Percentiles rank a stretch among this genome's conserved stretches.
Conservation (phyloP, 1,140 invertebrate genomes). For the Nasonia longicornis region DNA sequence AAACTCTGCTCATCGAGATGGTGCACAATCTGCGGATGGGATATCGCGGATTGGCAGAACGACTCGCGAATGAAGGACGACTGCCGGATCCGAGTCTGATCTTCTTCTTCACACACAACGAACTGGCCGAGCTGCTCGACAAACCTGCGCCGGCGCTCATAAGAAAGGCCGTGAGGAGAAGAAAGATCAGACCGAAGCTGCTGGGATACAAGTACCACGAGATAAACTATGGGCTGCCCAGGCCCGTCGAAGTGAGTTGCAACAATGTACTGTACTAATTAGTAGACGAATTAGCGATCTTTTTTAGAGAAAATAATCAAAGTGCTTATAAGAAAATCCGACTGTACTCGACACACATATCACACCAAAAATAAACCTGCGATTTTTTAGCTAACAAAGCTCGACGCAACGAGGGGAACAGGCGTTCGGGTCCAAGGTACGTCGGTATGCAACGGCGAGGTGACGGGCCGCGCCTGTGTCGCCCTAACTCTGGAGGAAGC, state of each 20-base stretch:
- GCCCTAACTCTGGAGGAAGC: constrained; percentile 71
- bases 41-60: constrained; percentile 71
- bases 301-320: too few relatives aligned
- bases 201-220: constrained; percentile 60
- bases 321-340: too few relatives aligned
- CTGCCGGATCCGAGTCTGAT: constrained; percentile 77
- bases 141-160: constrained; percentile 71
- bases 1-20: constrained; percentile 73
- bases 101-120: constrained; percentile 77
- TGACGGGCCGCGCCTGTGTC: constrained; percentile 78
- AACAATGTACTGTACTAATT: not conserved
- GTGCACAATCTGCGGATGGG: constrained; percentile 75
- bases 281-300: too few relatives aligned
- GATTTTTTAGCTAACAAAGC: not conserved
- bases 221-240: constrained; percentile 31
- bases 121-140: constrained; percentile 74
- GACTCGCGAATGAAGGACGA: constrained; percentile 73
- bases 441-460: constrained; percentile 78
- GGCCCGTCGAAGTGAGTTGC: constrained; percentile 3
- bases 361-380: not conserved
- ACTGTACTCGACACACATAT: too few relatives aligned
- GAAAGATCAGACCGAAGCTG: constrained; percentile 50
- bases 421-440: constrained; percentile 69
- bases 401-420: not conserved
- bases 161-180: constrained; percentile 63